Conservation (phyloP, 2,888 invertebrate species). For the Catocala nupta region DNA sequence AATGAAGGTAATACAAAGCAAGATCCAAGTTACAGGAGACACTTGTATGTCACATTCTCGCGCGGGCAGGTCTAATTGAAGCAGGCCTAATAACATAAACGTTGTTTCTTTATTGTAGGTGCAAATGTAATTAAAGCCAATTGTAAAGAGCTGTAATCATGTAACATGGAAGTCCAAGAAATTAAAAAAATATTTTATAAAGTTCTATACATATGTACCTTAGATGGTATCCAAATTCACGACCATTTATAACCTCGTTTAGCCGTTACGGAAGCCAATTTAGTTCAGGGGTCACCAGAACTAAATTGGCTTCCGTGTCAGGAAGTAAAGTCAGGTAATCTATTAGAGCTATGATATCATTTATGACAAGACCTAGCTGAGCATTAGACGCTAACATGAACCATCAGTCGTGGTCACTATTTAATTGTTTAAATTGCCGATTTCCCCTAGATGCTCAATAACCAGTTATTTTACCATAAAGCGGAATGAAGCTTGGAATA, state of each 20-base stretch:
- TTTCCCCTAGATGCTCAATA: constrained; percentile 10
- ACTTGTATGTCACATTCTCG: too few species aligned
- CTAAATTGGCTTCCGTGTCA: neutral
- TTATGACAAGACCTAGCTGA: neutral
- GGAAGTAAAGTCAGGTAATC: neutral
- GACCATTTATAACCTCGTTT: neutral
- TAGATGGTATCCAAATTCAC: neutral
- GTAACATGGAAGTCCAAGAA: too few species aligned
- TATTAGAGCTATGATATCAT: neutral
- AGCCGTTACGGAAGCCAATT: too few species aligned
- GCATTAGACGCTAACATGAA: neutral
- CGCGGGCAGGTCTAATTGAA: too few species aligned
- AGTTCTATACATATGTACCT: too few species aligned
- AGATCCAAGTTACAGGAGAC: too few species aligned
- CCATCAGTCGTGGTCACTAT: constrained; percentile 13
- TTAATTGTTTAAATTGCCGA: constrained; percentile 21
- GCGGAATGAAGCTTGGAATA: constrained; percentile 9
- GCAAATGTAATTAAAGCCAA: too few species aligned
- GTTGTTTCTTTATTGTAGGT: too few species aligned
- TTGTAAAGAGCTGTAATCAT: too few species aligned
- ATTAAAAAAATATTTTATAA: too few species aligned
- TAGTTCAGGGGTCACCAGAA: neutral
- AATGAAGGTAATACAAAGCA: too few species aligned
- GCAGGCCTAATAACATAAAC: too few species aligned
- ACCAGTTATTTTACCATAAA: constrained; percentile 13